Conservation (phyloP, 2,797 vertebrate species). For the Xyrichtys novacula region DNA sequence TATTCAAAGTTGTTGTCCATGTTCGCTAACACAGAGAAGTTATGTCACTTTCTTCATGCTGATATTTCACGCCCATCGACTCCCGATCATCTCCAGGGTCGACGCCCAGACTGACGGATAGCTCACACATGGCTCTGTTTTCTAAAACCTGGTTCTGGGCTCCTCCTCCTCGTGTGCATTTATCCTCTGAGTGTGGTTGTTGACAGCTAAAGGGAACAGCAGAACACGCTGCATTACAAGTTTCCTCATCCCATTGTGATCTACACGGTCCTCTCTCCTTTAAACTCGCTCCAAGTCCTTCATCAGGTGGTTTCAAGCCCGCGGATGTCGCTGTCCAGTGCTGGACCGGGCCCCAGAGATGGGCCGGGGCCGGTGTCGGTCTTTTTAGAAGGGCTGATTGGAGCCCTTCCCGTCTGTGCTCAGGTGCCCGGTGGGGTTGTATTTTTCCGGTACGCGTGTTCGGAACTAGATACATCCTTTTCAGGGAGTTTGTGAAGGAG, state of each 20-base stretch:
- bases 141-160: slow-evolving; percentile 22
- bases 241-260: slow-evolving; percentile 48
- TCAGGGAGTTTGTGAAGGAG: slow-evolving; percentile 44
- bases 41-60: neutral
- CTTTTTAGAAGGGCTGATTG: slow-evolving; percentile 60
- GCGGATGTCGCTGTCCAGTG: slow-evolving; percentile 48
- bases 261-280: slow-evolving; percentile 63
- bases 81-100: slow-evolving; percentile 6
- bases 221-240: slow-evolving; percentile 28
- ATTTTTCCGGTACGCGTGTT: slow-evolving; percentile 58
- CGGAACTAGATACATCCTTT: slow-evolving; percentile 72
- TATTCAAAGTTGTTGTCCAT: too few relatives aligned
- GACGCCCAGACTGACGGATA: slow-evolving; percentile 22
- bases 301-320: slow-evolving; percentile 58
- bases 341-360: slow-evolving; percentile 51
- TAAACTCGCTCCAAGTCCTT: slow-evolving; percentile 73
- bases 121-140: slow-evolving; percentile 27
- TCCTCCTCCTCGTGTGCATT: slow-evolving; percentile 39
- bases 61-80: slow-evolving; percentile 15
- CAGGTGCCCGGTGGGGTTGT: slow-evolving; percentile 63
- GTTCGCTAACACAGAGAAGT: too few relatives aligned
- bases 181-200: slow-evolving; percentile 35
- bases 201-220: slow-evolving; percentile 15
- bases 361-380: slow-evolving; percentile 53
- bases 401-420: slow-evolving; percentile 59